Percentiles rank a stretch among this genome's conserved stretches.
These are phyloP conservation scores for Calonectris borealis DNA, from an alignment of 2,113 vertebrate species.

Conservation along the genomic window DNA sequence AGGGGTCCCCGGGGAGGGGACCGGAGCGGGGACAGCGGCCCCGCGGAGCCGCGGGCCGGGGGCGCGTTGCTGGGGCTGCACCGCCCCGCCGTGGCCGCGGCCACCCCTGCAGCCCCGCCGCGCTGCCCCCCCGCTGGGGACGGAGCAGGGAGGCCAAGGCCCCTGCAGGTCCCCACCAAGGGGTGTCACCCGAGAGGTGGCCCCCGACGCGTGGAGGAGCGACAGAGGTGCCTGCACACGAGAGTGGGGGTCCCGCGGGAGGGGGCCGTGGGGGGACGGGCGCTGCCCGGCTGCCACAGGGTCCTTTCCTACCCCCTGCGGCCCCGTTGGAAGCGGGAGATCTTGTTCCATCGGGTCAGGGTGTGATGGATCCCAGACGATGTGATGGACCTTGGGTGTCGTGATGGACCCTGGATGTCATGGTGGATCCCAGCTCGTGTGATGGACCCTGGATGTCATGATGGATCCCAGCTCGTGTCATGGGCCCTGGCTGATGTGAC, in stretches of 20 bases:
- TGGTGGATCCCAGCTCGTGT: accelerated
- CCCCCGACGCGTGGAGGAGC: neutral
- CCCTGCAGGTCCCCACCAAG: neutral
- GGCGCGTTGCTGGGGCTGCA: neutral
- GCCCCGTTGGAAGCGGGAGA: neutral
- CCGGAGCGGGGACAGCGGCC: neutral
- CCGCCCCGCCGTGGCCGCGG: slow-evolving; percentile 9
- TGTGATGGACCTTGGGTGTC: too few species aligned
- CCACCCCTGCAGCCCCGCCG: neutral
- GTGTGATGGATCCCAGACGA: neutral
- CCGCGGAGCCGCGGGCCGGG: too few species aligned
- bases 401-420: accelerated
- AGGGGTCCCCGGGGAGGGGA: neutral
- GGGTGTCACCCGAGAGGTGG: neutral
- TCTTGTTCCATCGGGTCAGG: too few species aligned
- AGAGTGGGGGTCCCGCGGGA: neutral
- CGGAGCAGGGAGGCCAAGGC: neutral
- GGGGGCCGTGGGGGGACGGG: neutral
- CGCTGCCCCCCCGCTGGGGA: neutral
- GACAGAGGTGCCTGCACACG: too few species aligned
- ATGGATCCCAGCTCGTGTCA: accelerated
- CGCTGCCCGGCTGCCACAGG: neutral
- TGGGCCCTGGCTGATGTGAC: accelerated
- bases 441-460: accelerated
- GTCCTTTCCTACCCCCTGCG: neutral